Base-by-base conservation (phyloP, 2,888 invertebrate species). In the Sphaerophoria rueppellii region DNA sequence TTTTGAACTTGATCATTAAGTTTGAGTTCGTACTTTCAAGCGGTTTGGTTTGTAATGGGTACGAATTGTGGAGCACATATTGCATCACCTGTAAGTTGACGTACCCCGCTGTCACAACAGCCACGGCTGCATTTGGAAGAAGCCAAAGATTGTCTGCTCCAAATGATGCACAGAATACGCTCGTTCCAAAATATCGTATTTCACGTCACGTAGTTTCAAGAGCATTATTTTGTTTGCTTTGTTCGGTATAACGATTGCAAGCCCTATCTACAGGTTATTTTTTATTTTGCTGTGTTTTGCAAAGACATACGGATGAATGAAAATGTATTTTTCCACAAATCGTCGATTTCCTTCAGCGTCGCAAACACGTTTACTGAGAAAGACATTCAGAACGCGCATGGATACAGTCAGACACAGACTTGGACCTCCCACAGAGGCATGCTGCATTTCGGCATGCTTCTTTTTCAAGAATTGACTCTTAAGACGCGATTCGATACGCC, bases 101-200 rank as follows among this genome's bases (percentile, higher is more conserved):
- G 65, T 79, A 46, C 79, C 83, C 80, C 72, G 80, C 83, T 80
- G 83, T 52, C 80, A 67, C 65, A 48, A 71, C 32, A 70, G 40
- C 60, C 40, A 43, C 40, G 24, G 32, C 52, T 24, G 24, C 24
- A 24, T 24, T 71, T 9, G 16, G 69, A 2, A n/a, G n/a, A 34
- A 14, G 14, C 48, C 7, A 46, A 37, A 46, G 24, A 2, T 2
- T 24, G 2, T 24, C 24, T 46, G 48, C 11, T 60, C 43, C 11
- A 37, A 48, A 24, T 75, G 81, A 81, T 77, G 85, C 81, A 85
- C 85, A 77, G 76, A 85, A 85, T 81, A 50, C 85, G 63, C 72
- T 81, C 73, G 76, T 69, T 81, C 73, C 63, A 81, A 63, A 85
- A 85, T 85, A 85, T 85, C 85, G 85, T 65, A 81, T 85, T 85